A percentile compares a stretch with the other conserved stretches of the same genome.
phyloP scores from a whole-genome alignment of 2,113 vertebrate species.

The Thunnus maccoyii region DNA sequence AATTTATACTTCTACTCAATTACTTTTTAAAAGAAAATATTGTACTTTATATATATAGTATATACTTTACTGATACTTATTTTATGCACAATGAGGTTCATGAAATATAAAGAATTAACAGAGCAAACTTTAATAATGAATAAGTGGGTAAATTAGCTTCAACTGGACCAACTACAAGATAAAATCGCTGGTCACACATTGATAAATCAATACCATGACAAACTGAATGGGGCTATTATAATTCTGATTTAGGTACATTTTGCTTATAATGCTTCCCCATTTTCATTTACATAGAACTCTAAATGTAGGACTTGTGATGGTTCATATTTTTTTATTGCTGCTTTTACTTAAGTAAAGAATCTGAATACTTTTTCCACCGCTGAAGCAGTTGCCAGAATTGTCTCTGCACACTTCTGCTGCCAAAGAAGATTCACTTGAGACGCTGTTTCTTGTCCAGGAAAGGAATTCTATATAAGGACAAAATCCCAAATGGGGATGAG shows the following conservation, averaged over 20 bases:
- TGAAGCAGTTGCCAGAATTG: conserved; percentile 13
- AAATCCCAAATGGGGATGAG: conserved; percentile 65
- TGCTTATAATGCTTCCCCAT: neutral
- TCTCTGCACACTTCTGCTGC: conserved; percentile 9
- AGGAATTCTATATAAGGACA: conserved; percentile 50
- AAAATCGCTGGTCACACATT: conserved; percentile 5
- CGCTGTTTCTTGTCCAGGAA: conserved; percentile 63
- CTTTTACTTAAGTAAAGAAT: neutral
- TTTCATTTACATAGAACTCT: neutral
- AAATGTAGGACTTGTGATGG: too few relatives aligned
- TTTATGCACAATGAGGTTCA: neutral
- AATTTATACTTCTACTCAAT: neutral
- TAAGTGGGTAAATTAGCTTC: neutral
- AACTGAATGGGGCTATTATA: neutral
- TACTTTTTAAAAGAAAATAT: neutral
- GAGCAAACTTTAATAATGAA: neutral
- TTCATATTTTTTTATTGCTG: too few relatives aligned
- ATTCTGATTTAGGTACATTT: neutral
- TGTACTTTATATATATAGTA: neutral
- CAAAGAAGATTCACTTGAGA: conserved; percentile 32
- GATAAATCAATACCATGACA: neutral
- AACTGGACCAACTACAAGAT: neutral
- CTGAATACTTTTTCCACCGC: conserved; percentile 2
- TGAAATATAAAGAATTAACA: neutral
- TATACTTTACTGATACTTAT: neutral